Evolutionary conservation across 2,888 invertebrate species (phyloP).

Genomic region (Silvanus unidentatus): DNA sequence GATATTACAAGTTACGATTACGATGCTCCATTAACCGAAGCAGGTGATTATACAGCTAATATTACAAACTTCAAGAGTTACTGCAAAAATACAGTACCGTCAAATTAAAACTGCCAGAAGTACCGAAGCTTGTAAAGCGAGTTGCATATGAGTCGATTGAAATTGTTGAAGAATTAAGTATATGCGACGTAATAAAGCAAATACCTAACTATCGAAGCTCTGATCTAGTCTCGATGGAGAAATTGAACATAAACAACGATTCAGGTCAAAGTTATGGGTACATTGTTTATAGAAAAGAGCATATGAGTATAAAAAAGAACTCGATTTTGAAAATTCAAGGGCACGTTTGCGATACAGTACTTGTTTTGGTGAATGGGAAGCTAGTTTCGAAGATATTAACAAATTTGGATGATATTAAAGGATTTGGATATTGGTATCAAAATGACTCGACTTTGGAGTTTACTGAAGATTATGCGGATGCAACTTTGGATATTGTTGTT

Average conservation of each 20-base stretch:
- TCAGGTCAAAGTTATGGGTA: conserved; percentile 55
- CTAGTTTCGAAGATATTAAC: conserved; percentile 36
- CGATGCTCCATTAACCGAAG: conserved; percentile 82
- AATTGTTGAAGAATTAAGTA: conserved; percentile 18
- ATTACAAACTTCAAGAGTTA: conserved; percentile 57
- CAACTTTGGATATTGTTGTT: conserved; percentile 45
- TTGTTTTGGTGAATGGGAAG: conserved; percentile 47
- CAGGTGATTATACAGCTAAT: conserved; percentile 78
- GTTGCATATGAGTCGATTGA: conserved; percentile 32
- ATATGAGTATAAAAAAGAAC: conserved; percentile 27
- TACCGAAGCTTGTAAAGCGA: conserved; percentile 31
- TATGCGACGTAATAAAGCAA: conserved; percentile 14
- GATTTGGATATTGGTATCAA: conserved; percentile 46
- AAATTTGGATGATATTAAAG: conserved; percentile 32
- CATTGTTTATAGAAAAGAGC: conserved; percentile 47
- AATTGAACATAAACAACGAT: conserved; percentile 38
- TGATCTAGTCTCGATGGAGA: conserved; percentile 33
- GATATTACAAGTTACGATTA: conserved; percentile 62
- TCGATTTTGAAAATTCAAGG: conserved; percentile 39
- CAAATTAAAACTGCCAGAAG: conserved; percentile 30
- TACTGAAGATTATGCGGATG: conserved; percentile 20
- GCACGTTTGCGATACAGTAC: conserved; percentile 48
- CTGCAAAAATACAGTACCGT: conserved; percentile 33
- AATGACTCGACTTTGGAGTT: conserved; percentile 36
- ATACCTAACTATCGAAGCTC: conserved; percentile 5